Percentiles rank a stretch among this genome's conserved stretches.
These are phyloP conservation scores for Heteromormyrus szaboi DNA, from an alignment of 2,797 vertebrate species.

Conservation along the genomic window DNA sequence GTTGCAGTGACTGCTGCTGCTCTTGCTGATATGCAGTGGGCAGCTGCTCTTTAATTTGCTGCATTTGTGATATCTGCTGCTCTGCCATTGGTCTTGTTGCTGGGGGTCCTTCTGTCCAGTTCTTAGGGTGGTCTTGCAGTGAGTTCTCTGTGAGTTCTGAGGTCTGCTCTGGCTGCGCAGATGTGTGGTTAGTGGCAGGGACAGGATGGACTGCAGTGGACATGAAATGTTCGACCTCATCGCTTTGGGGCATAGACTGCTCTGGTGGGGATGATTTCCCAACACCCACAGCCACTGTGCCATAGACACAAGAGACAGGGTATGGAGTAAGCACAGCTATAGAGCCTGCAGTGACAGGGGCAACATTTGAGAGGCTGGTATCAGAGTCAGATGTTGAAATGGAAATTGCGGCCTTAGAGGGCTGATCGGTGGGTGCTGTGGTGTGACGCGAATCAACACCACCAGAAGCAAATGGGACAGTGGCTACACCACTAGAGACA, in stretches of 20 bases:
- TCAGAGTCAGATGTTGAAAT: constrained; percentile 23
- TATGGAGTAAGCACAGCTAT: constrained; percentile 33
- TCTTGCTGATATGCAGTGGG: constrained; percentile 18
- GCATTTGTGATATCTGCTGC: background rate
- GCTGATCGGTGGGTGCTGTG: background rate
- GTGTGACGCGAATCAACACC: constrained; percentile 17
- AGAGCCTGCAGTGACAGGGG: constrained; percentile 21
- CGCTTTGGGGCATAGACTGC: constrained; percentile 36
- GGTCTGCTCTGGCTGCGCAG: constrained; percentile 1
- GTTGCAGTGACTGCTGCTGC: constrained; percentile 21
- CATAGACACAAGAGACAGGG: constrained; percentile 40
- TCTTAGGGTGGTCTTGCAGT: constrained; percentile 13
- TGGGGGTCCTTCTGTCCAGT: background rate
- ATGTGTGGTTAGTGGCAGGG: constrained; percentile 30
- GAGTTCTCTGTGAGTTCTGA: constrained; percentile 24
- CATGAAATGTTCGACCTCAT: constrained; percentile 30
- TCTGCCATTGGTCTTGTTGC: background rate
- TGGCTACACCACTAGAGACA: background rate
- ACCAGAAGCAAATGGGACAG: background rate
- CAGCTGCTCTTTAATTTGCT: background rate
- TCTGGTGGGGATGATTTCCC: constrained; percentile 35
- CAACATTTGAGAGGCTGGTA: constrained; percentile 30
- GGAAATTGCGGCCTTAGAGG: background rate
- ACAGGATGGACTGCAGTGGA: constrained; percentile 43
- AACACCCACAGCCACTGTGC: constrained; percentile 36